Percentiles rank a stretch among this genome's conserved stretches.
Evolutionary conservation across 2,888 invertebrate species (phyloP).

Genomic region (Dolomedes plantarius): DNA sequence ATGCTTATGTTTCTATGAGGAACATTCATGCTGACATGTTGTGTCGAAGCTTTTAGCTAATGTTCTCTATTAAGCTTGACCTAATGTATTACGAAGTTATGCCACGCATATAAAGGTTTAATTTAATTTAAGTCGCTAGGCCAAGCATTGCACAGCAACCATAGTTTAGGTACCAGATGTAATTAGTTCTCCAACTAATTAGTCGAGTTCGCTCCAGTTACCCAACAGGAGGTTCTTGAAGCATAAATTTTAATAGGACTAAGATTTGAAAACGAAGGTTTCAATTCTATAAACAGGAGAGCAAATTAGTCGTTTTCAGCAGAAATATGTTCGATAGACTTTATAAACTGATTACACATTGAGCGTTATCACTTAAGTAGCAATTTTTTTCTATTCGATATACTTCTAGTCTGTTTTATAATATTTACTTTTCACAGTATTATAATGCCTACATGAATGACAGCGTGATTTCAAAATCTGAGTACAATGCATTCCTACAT

Average conservation of each 20-base stretch:
- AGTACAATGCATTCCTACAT: too few relatives aligned
- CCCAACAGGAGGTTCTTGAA: slow-evolving; percentile 13
- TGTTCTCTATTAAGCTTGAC: background rate
- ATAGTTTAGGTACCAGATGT: slow-evolving; percentile 14
- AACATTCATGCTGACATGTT: too few relatives aligned
- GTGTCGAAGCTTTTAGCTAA: too few relatives aligned
- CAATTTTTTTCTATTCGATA: too few relatives aligned
- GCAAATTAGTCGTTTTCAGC: background rate
- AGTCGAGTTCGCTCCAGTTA: slow-evolving; percentile 24
- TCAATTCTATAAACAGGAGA: background rate
- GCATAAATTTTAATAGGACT: slow-evolving; percentile 33
- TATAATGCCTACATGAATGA: too few relatives aligned
- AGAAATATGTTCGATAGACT: too few relatives aligned
- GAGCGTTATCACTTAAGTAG: too few relatives aligned
- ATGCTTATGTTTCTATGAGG: too few relatives aligned
- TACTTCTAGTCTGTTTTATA: too few relatives aligned
- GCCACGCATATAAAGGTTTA: slow-evolving; percentile 13
- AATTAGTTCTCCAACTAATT: slow-evolving; percentile 48
- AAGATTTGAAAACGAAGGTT: slow-evolving; percentile 23
- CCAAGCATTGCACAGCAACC: slow-evolving; percentile 15
- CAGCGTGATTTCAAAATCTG: too few relatives aligned
- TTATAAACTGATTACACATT: too few relatives aligned
- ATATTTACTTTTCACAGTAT: too few relatives aligned
- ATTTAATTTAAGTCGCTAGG: slow-evolving; percentile 29
- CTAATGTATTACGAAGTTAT: slow-evolving; percentile 21